Percentiles rank a stretch among this genome's conserved stretches.
These are phyloP conservation scores for Heterodera schachtii DNA, from an alignment of 1,140 invertebrate genomes.

Conservation along the genomic window DNA sequence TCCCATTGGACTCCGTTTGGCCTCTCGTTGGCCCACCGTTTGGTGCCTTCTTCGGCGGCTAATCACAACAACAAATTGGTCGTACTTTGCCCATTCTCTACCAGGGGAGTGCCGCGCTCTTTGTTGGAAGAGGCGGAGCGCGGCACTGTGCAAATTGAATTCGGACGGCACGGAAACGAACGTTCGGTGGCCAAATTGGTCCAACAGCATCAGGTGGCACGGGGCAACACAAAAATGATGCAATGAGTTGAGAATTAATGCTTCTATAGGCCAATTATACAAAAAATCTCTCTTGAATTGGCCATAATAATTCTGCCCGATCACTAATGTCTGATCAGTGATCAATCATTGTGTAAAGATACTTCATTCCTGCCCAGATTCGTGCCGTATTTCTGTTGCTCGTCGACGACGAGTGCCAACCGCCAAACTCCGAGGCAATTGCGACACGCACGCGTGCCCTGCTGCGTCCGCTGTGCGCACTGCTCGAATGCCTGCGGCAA, in stretches of 20 bases:
- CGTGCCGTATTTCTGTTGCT: background rate
- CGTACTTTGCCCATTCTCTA: background rate
- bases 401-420: background rate
- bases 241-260: no score
- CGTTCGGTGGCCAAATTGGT: background rate
- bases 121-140: background rate
- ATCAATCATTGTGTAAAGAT: no score
- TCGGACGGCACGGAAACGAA: background rate
- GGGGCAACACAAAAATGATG: background rate
- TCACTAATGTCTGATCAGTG: no score
- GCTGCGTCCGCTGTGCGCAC: background rate
- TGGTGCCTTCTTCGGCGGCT: background rate
- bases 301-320: no score
- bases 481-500: slow-evolving; percentile 14
- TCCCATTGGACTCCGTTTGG: background rate
- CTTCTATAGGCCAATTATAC: no score
- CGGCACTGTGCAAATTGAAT: background rate
- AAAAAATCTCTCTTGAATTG: no score
- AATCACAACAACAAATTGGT: background rate
- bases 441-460: slow-evolving; percentile 11
- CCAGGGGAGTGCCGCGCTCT: background rate
- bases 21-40: background rate
- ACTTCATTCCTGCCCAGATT: background rate
- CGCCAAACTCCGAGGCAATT: background rate
- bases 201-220: background rate